Evolutionary conservation across 2,113 vertebrate genomes (phyloP).

Genomic region (Eira barbara): DNA sequence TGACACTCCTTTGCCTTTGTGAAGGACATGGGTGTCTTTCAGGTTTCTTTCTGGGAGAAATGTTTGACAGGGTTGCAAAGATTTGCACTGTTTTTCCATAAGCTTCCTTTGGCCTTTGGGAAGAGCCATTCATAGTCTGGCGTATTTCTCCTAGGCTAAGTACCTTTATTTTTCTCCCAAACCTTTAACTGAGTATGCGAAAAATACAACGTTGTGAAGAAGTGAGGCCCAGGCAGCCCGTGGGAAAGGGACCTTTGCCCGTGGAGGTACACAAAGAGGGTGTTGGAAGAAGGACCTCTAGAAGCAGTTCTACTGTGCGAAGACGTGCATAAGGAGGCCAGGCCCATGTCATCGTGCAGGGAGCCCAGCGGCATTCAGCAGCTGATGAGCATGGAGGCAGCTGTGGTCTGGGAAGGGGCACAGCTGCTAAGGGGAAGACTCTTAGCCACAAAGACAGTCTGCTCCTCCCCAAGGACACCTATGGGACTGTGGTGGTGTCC

Average conservation of each 20-base stretch:
- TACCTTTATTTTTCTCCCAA: too few relatives aligned
- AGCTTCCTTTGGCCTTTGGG: neutral
- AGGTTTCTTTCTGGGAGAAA: neutral
- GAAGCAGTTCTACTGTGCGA: accelerated
- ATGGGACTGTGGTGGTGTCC: accelerated
- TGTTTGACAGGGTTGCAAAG: accelerated
- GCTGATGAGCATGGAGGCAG: accelerated
- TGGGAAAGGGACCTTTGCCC: accelerated
- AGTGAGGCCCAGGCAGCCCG: neutral
- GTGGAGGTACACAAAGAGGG: accelerated
- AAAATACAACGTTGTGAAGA: accelerated
- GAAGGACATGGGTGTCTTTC: accelerated
- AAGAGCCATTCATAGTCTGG: neutral
- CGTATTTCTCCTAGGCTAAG: accelerated
- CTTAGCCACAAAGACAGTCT: neutral
- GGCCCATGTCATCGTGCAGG: accelerated
- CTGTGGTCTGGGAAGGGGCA: accelerated
- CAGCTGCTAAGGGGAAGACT: accelerated
- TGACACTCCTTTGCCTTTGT: neutral
- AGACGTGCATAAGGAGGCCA: neutral
- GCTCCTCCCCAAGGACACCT: neutral
- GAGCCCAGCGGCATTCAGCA: accelerated
- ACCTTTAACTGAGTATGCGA: accelerated
- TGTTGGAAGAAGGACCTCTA: accelerated
- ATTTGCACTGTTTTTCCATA: neutral